Percentiles rank a stretch among this genome's conserved stretches.
Conservation (phyloP, 2,888 invertebrate species). For the Xanthorhoe spadicearia region DNA sequence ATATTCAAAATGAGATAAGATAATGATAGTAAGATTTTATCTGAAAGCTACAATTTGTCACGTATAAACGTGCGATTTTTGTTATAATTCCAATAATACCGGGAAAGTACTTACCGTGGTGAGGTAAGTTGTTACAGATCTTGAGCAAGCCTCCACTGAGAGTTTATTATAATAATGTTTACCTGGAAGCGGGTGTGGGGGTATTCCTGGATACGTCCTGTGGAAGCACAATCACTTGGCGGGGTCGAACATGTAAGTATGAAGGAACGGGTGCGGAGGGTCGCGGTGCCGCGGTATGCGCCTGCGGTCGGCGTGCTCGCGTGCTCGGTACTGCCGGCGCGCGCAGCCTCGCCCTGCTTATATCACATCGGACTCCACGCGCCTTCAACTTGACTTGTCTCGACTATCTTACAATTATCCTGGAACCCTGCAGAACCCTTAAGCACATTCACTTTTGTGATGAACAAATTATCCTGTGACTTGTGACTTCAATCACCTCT, state of each 20-base stretch:
- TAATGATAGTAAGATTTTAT: conserved; percentile 15
- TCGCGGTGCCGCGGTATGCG: conserved; percentile 56
- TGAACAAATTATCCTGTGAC: no score
- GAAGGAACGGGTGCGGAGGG: conserved; percentile 53
- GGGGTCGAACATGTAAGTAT: conserved; percentile 40
- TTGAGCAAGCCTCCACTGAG: conserved; percentile 53
- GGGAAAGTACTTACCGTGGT: conserved; percentile 38
- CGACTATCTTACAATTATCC: conserved; percentile 38
- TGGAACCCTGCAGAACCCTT: background rate
- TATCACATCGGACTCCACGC: conserved; percentile 76
- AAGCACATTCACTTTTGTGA: no score
- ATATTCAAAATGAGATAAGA: conserved; percentile 24
- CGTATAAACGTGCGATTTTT: conserved; percentile 37
- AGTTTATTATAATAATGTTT: conserved; percentile 44
- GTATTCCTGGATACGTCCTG: conserved; percentile 56
- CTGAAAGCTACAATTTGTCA: conserved; percentile 26
- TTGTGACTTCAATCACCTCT: no score
- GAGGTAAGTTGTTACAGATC: conserved; percentile 41
- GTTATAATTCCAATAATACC: conserved; percentile 35
- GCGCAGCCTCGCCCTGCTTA: conserved; percentile 71
- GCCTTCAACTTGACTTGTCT: conserved; percentile 78
- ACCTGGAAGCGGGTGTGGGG: conserved; percentile 63
- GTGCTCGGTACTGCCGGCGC: conserved; percentile 76
- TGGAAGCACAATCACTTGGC: conserved; percentile 71
- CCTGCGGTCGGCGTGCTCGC: conserved; percentile 70